These are phyloP conservation scores for Holacanthella duospinosa DNA, from an alignment of 2,888 invertebrate species.

Conservation along the genomic window DNA sequence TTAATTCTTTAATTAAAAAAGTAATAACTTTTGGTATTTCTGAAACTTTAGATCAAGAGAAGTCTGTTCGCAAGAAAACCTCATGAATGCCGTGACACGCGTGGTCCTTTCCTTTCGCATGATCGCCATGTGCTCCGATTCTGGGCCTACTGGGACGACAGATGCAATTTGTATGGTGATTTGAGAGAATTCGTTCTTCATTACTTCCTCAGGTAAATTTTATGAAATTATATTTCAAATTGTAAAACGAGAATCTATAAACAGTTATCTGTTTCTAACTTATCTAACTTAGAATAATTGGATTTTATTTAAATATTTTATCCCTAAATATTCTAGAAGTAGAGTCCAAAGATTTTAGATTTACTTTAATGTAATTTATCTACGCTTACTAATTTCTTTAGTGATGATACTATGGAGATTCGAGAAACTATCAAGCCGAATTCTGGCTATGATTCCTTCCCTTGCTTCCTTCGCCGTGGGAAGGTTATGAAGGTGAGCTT, in stretches of 20 bases:
- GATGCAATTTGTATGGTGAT: constrained; percentile 62
- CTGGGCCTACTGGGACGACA: constrained; percentile 82
- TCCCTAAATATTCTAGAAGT: too few species aligned
- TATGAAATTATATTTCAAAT: too few species aligned
- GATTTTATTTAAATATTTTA: too few species aligned
- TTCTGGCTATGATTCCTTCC: constrained; percentile 59
- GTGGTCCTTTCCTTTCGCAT: constrained; percentile 70
- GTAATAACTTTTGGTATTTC: background rate
- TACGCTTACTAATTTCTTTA: too few species aligned
- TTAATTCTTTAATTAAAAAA: background rate
- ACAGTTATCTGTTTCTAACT: too few species aligned
- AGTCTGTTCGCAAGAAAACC: constrained; percentile 41
- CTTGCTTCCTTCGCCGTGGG: constrained; percentile 61
- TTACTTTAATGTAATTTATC: too few species aligned
- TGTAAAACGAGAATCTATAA: too few species aligned
- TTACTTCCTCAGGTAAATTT: constrained; percentile 73
- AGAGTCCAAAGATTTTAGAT: too few species aligned
- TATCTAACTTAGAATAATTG: too few species aligned
- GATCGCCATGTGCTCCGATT: constrained; percentile 65
- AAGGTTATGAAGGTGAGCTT: constrained; percentile 75
- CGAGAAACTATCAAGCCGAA: constrained; percentile 60
- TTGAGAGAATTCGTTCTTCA: constrained; percentile 67
- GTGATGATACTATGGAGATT: constrained; percentile 81
- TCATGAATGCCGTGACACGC: constrained; percentile 52
- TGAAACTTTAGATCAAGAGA: background rate